A percentile compares a stretch with the other conserved stretches of the same genome.
phyloP scores from a whole-genome alignment of 2,113 vertebrate genomes.

The sheep (Ovis aries) region ARS-UI_Ramb_v3.0 NC_056066.1:78317001-78317500 shows the following conservation, averaged over 20 bases:
- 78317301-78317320: neutral
- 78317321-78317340: neutral
- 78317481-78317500: neutral
- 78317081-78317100: neutral
- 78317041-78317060: neutral
- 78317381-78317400: neutral
- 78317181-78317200: neutral
- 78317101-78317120: neutral
- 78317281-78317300: neutral
- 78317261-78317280: neutral
- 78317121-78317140: fast-evolving
- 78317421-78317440: neutral
- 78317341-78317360: neutral
- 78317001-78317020: neutral
- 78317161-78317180: neutral
- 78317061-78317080: neutral
- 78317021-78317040: neutral
- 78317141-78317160: neutral
- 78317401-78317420: neutral
- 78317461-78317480: neutral
- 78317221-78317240: fast-evolving
- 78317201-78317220: neutral
- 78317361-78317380: neutral
- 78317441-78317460: neutral
- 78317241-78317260: neutral